A percentile compares a stretch with the other conserved stretches of the same genome.
Conservation (phyloP, 2,797 vertebrate species). For the Hydrophis major region DNA sequence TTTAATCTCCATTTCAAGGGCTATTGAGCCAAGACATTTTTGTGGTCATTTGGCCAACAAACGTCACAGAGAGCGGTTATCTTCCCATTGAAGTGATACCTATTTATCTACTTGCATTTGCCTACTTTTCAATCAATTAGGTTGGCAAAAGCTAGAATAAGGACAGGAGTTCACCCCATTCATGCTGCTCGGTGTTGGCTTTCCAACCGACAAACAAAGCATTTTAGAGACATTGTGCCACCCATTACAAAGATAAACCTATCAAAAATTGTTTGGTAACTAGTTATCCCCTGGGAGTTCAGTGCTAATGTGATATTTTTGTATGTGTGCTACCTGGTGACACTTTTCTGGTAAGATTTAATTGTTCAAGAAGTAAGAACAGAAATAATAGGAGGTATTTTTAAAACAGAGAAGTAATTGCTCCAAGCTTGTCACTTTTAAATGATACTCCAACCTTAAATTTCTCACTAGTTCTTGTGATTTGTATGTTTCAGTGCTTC, state of each 20-base stretch:
- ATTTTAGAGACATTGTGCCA: neutral
- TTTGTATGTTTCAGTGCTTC: neutral
- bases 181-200: neutral
- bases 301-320: neutral
- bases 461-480: neutral
- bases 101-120: neutral
- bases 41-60: neutral
- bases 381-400: neutral
- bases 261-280: neutral
- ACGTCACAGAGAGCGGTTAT: accelerated
- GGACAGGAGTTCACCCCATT: neutral
- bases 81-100: neutral
- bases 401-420: neutral
- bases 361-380: neutral
- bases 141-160: neutral
- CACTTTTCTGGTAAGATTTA: neutral
- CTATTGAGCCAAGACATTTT: neutral
- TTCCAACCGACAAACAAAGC: neutral
- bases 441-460: neutral
- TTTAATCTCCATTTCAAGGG: neutral
- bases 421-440: neutral
- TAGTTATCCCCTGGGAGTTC: neutral
- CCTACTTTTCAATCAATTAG: neutral
- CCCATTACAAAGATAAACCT: neutral
- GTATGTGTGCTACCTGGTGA: neutral